Percentiles rank a stretch among this genome's conserved stretches.
These are phyloP conservation scores for Threskiornis aethiopicus DNA, from an alignment of 2,797 vertebrate genomes.

Conservation along the genomic window DNA sequence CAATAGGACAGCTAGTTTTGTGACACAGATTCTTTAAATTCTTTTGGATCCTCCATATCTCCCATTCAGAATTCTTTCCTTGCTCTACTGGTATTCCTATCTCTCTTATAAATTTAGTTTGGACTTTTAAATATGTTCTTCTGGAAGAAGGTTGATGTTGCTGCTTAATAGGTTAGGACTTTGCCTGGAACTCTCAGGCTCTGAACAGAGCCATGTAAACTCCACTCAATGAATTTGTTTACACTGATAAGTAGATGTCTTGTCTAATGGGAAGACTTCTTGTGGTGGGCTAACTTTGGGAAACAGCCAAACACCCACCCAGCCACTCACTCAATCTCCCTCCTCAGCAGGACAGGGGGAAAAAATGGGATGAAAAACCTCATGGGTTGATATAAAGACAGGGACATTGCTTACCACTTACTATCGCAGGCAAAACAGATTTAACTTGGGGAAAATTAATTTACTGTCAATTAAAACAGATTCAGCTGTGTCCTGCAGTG, in stretches of 20 bases:
- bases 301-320: background rate
- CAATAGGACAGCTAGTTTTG: background rate
- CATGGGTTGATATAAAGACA: background rate
- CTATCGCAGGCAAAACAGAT: background rate
- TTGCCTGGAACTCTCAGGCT: background rate
- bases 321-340: background rate
- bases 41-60: background rate
- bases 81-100: background rate
- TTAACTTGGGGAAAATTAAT: background rate
- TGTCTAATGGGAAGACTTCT: background rate
- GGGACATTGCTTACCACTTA: background rate
- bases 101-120: background rate
- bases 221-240: background rate
- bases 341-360: background rate
- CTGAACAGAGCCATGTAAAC: background rate
- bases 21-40: background rate
- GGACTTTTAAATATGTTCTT: background rate
- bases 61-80: background rate
- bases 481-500: background rate
- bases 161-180: background rate
- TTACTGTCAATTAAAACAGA: background rate
- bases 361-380: background rate
- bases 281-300: background rate
- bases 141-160: background rate
- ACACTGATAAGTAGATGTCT: background rate